Evolutionary conservation across 2,113 vertebrate genomes (phyloP), one percentile per base, ranked within the genome.

Genomic region (Calidris pugnax): DNA sequence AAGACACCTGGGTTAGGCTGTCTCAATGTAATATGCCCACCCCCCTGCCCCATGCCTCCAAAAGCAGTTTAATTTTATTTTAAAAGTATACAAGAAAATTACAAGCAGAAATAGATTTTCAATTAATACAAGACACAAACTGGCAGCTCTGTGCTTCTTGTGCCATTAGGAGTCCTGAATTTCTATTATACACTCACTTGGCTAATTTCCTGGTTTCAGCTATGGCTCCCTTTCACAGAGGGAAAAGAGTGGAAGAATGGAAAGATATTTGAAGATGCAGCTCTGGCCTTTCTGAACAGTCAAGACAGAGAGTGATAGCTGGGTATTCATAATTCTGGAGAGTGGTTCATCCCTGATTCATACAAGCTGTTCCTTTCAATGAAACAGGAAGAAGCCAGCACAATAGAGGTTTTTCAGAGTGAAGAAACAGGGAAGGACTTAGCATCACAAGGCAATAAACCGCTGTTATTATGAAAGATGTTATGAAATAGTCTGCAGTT

Each of bases 401-500:
- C 94, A 97, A 97, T 91, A 95, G 91, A 93, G 55, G 43, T 67
- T 95, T 96, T 91, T 57, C 80, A 94, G 51, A 89, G 47, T 75
- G 87, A 75, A 92, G 87, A 92, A 95, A 81, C 23, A 37, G 62
- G 37, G 93, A 56, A 94, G 56, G 86, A 35, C 64, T 94, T 68
- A 89, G 73, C 87, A 95, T 87, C 89, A 90, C 64, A 93, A 68
- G 91, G 94, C 86, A 96, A 89, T 91, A 89, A 97, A 94, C 69
- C 86, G 24, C 48, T 90, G 60, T 82, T 92, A 85, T 97, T 96
- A 95, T 95, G 89, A 95, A 95, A 95, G 80, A 91, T 2, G 33
- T 96, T 96, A 95, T 95, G 86, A 97, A 97, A 97, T 51, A 85
- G 47, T 82, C 93, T 92, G 95, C 77, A 94, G 89, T 96, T 94